Evolutionary conservation across 92 coral and sea anemone species (phyloP).

Genomic region (Virgularia gustaviana): DNA sequence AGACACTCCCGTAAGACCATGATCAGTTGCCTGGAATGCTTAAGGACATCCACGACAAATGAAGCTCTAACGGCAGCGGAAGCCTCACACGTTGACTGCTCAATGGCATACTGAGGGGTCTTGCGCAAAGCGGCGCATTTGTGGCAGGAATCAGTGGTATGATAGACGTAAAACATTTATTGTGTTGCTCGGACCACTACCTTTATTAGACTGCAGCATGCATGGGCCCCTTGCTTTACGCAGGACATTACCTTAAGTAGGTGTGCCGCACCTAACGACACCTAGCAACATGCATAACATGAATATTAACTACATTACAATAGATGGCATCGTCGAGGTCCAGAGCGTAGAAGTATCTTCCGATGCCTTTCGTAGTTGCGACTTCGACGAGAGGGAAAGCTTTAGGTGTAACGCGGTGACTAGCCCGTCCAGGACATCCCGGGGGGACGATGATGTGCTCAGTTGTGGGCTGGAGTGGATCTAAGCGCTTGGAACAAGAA

Average conservation of each 20-base stretch:
- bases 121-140: slow-evolving; percentile 20
- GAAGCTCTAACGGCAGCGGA: slow-evolving; percentile 16
- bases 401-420: slow-evolving; percentile 41
- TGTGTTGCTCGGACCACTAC: too few relatives aligned
- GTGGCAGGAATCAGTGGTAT: slow-evolving; percentile 19
- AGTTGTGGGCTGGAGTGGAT: slow-evolving; percentile 34
- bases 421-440: slow-evolving; percentile 44
- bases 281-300: too few relatives aligned
- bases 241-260: neutral
- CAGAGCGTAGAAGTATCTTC: slow-evolving; percentile 20
- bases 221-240: too few relatives aligned
- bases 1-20: slow-evolving; percentile 12
- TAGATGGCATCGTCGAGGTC: slow-evolving; percentile 31
- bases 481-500: slow-evolving; percentile 18
- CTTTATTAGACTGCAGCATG: too few relatives aligned
- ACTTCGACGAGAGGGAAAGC: slow-evolving; percentile 31
- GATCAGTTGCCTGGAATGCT: slow-evolving; percentile 20
- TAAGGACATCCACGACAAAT: slow-evolving; percentile 19
- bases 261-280: too few relatives aligned
- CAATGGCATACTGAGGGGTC: neutral
- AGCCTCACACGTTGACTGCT: slow-evolving; percentile 30
- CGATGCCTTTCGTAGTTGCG: slow-evolving; percentile 37
- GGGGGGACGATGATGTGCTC: slow-evolving; percentile 44
- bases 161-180: too few relatives aligned
- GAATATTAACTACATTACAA: too few relatives aligned